Percentiles rank a stretch among this genome's conserved stretches.
Evolutionary conservation across 2,113 vertebrate genomes (phyloP).

Genomic region (Callospermophilus lateralis): DNA sequence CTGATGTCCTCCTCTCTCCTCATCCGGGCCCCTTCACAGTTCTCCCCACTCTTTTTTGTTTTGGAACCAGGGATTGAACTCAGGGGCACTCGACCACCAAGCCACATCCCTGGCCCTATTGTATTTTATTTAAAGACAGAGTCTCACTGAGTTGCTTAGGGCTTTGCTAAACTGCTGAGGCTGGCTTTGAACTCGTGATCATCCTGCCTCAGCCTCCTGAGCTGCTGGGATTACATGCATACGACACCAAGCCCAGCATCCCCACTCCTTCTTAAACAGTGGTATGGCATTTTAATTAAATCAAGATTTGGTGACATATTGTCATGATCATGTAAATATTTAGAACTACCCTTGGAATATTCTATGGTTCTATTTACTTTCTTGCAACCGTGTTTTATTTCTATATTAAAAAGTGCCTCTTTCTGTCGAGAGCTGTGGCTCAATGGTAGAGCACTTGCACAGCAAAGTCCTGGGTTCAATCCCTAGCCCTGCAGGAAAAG

Average conservation of each 20-base stretch:
- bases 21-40: background rate
- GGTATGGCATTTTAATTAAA: background rate
- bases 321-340: background rate
- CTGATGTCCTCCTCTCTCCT: background rate
- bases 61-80: too few relatives aligned
- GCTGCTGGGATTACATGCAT: too few relatives aligned
- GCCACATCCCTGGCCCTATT: too few relatives aligned
- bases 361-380: background rate
- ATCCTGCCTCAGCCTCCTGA: too few relatives aligned
- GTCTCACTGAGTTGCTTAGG: too few relatives aligned
- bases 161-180: too few relatives aligned
- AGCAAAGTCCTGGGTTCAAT: background rate
- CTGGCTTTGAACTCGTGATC: too few relatives aligned
- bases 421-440: background rate
- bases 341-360: background rate
- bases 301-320: background rate
- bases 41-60: background rate
- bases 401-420: background rate
- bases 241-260: too few relatives aligned
- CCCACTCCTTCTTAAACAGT: background rate
- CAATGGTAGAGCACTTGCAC: background rate
- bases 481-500: background rate
- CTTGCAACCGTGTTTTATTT: slow-evolving; percentile 8
- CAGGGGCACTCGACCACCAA: too few relatives aligned
- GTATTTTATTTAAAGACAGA: too few relatives aligned